A percentile compares a stretch with the other conserved stretches of the same genome.
These are phyloP conservation scores for Fabriciana adippe DNA, from an alignment of 2,888 invertebrate genomes.

Conservation along the genomic window DNA sequence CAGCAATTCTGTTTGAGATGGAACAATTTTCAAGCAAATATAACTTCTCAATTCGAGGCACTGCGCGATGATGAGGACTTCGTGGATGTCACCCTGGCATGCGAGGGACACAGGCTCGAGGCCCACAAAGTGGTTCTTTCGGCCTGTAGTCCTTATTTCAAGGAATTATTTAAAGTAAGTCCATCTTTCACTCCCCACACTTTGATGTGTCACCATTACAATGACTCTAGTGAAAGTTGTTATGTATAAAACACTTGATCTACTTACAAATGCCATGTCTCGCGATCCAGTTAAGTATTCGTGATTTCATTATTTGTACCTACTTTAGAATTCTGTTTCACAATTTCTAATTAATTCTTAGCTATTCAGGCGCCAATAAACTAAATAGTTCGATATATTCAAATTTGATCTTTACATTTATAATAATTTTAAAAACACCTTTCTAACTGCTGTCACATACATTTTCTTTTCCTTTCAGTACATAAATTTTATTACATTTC, in stretches of 20 bases:
- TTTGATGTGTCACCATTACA: constrained; percentile 83
- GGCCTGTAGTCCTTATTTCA: constrained; percentile 94
- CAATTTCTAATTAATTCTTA: constrained; percentile 80
- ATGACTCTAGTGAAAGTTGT: constrained; percentile 83
- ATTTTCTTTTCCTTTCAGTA: constrained; percentile 21
- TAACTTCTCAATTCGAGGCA: constrained; percentile 92
- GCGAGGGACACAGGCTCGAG: constrained; percentile 91
- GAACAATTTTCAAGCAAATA: constrained; percentile 95
- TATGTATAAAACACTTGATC: constrained; percentile 83
- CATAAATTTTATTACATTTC: constrained; percentile 18
- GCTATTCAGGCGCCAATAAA: constrained; percentile 56
- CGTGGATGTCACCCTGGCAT: constrained; percentile 93
- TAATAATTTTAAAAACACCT: constrained; percentile 9
- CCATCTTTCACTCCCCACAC: constrained; percentile 81
- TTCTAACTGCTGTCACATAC: constrained; percentile 24
- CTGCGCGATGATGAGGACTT: constrained; percentile 93
- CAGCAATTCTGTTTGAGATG: constrained; percentile 95
- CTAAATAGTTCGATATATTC: constrained; percentile 39
- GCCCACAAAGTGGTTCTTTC: constrained; percentile 93
- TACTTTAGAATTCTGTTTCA: constrained; percentile 80
- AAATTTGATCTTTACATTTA: constrained; percentile 3
- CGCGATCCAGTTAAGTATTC: constrained; percentile 82
- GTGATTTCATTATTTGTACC: constrained; percentile 82
- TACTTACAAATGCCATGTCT: constrained; percentile 83
- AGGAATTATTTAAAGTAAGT: constrained; percentile 92